Conservation (phyloP, 2,888 invertebrate genomes). For the Chesias legatella region DNA sequence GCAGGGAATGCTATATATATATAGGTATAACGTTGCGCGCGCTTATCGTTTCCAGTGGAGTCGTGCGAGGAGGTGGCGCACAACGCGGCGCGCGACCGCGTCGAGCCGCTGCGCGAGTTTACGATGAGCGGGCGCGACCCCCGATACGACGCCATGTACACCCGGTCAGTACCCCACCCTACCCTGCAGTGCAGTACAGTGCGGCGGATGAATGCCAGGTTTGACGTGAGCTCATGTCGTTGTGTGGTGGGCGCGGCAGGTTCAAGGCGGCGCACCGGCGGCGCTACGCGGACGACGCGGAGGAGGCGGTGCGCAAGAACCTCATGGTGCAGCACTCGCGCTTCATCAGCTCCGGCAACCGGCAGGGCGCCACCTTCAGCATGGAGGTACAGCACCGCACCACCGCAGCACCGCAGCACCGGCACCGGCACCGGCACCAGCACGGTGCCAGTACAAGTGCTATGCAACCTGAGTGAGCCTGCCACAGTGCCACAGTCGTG, state of each 20-base stretch:
- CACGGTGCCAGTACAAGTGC: no score
- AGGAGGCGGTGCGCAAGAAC: slow-evolving; percentile 61
- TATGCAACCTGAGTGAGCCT: no score
- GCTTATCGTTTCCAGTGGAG: slow-evolving; percentile 36
- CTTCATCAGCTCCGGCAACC: slow-evolving; percentile 54
- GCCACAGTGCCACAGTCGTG: no score
- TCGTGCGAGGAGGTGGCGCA: slow-evolving; percentile 46
- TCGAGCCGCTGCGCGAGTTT: slow-evolving; percentile 67
- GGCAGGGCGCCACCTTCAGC: slow-evolving; percentile 54
- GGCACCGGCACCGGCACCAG: neutral
- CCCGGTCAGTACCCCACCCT: slow-evolving; percentile 34
- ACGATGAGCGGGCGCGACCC: slow-evolving; percentile 48
- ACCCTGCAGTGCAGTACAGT: no score
- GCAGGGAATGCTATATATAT: no score
- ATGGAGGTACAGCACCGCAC: slow-evolving; percentile 36
- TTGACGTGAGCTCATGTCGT: neutral
- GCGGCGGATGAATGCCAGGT: no score
- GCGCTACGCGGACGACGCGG: slow-evolving; percentile 47
- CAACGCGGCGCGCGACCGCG: slow-evolving; percentile 36
- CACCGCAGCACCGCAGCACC: no score
- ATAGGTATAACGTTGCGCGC: no score
- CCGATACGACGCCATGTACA: slow-evolving; percentile 39
- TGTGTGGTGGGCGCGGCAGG: slow-evolving; percentile 30
- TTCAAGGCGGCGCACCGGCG: slow-evolving; percentile 45
- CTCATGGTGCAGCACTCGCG: slow-evolving; percentile 50